These are phyloP conservation scores for Drosophila ustulata DNA, from an alignment of 2,888 invertebrate species.

Conservation along the genomic window DNA sequence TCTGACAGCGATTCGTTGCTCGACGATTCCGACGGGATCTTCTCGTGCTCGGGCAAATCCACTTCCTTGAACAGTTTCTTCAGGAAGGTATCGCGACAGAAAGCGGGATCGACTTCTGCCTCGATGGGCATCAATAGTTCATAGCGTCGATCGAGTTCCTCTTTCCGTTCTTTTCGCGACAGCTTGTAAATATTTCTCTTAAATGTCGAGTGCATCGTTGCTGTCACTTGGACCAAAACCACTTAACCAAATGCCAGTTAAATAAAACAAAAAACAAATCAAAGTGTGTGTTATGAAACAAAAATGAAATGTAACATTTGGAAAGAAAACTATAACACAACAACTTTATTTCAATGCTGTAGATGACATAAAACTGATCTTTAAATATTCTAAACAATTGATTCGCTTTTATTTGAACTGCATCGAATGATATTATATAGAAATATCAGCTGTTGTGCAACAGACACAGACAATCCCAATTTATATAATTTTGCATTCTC, in stretches of 20 bases:
- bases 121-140: constrained; percentile 34
- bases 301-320: neutral
- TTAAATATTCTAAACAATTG: neutral
- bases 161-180: no score
- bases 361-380: no score
- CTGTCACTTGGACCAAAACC: neutral
- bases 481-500: constrained; percentile 9
- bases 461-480: neutral
- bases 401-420: neutral
- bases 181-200: neutral
- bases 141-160: constrained; percentile 19
- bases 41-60: neutral
- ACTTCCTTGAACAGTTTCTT: constrained; percentile 28
- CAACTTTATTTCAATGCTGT: neutral
- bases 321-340: neutral
- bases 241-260: neutral
- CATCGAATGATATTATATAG: neutral
- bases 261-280: neutral
- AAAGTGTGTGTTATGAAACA: neutral
- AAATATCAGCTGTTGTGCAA: neutral
- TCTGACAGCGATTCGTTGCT: neutral
- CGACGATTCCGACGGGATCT: no score
- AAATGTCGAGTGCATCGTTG: neutral
- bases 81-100: constrained; percentile 51
- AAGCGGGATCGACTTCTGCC: constrained; percentile 2